phyloP scores from a whole-genome alignment of 2,113 vertebrate genomes.

The Charina bottae region DNA sequence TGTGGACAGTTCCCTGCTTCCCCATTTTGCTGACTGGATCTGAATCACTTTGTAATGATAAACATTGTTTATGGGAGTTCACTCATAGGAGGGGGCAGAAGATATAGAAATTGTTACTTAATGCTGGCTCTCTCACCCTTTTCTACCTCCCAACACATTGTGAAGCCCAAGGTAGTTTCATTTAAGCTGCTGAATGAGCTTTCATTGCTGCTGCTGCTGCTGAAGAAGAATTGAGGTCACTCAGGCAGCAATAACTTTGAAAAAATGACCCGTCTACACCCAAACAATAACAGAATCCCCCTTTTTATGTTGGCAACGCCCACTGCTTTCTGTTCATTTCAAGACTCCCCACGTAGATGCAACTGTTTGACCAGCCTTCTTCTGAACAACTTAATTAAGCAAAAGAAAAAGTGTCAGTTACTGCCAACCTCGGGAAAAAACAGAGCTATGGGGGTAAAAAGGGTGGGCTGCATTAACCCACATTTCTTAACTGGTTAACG shows the following conservation, averaged over 20 bases:
- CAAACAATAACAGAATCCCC: conserved; percentile 88
- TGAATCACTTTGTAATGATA: neutral
- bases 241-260: conserved; percentile 86
- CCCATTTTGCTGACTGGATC: neutral
- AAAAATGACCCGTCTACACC: conserved; percentile 89
- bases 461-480: conserved; percentile 70
- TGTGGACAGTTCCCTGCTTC: neutral
- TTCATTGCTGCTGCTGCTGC: conserved; percentile 72
- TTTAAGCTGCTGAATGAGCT: conserved; percentile 76
- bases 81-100: neutral
- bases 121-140: neutral
- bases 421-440: conserved; percentile 80
- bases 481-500: conserved; percentile 75
- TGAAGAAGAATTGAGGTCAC: conserved; percentile 73
- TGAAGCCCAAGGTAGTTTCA: conserved; percentile 71
- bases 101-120: conserved; percentile 54
- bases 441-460: conserved; percentile 76
- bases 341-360: conserved; percentile 86
- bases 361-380: conserved; percentile 84
- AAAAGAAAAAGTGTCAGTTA: conserved; percentile 87
- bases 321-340: conserved; percentile 79
- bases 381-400: conserved; percentile 88
- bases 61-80: conserved; percentile 51
- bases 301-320: conserved; percentile 87
- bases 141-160: conserved; percentile 41